A percentile compares a stretch with the other conserved stretches of the same genome.
Conservation (phyloP, 2,113 vertebrate species). For the Hassar affinis region DNA sequence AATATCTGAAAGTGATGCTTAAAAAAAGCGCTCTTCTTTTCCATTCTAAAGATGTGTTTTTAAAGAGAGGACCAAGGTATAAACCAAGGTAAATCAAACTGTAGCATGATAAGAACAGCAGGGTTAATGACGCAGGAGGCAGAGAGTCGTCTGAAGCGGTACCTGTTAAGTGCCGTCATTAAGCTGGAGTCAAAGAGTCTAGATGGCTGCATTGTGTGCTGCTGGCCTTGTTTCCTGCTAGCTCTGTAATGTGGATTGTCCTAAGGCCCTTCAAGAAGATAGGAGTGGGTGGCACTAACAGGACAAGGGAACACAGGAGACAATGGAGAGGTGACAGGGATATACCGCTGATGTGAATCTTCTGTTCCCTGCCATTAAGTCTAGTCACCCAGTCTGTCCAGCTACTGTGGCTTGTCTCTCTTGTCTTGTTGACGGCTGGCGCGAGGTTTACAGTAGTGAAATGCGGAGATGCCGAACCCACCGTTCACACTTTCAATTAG, state of each 20-base stretch:
- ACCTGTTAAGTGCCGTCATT: conserved; percentile 60
- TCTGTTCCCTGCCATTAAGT: conserved; percentile 14
- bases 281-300: conserved; percentile 30
- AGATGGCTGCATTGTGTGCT: conserved; percentile 52
- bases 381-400: conserved; percentile 45
- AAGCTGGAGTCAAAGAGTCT: conserved; percentile 61
- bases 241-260: conserved; percentile 52
- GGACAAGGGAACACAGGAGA: conserved; percentile 26
- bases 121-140: conserved; percentile 19
- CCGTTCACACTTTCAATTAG: conserved; percentile 47
- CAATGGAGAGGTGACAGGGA: conserved; percentile 30
- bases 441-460: conserved; percentile 44
- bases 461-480: conserved; percentile 34
- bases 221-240: conserved; percentile 51
- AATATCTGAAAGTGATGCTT: neutral
- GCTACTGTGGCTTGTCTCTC: conserved; percentile 11
- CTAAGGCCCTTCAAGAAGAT: conserved; percentile 7
- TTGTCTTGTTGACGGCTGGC: conserved; percentile 25
- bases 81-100: neutral
- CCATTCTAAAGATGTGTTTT: neutral
- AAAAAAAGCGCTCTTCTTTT: neutral
- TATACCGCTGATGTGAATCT: neutral
- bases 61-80: conserved; percentile 1
- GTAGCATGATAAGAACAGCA: conserved; percentile 29
- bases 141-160: conserved; percentile 45